Percentiles rank a stretch among this genome's conserved stretches.
phyloP scores from a whole-genome alignment of 2,888 invertebrate genomes.

The Ellobium chinense region DNA sequence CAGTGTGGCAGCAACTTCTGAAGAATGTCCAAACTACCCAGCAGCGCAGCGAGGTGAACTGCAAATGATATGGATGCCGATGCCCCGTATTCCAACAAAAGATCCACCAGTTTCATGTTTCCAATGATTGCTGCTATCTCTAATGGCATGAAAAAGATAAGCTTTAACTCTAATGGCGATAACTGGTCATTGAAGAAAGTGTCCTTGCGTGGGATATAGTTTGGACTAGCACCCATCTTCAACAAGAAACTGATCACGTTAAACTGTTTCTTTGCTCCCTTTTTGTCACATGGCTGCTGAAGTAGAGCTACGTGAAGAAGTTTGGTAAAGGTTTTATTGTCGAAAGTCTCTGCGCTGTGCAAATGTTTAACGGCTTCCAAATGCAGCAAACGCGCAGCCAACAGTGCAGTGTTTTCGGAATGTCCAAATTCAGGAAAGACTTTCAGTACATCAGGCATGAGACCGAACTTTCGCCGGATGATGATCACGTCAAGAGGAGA shows the following conservation, averaged over 20 bases:
- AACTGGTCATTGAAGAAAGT: background rate
- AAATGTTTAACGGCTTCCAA: conserved; percentile 13
- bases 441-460: background rate
- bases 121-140: conserved; percentile 46
- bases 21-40: conserved; percentile 30
- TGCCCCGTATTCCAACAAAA: conserved; percentile 39
- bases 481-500: conserved; percentile 28
- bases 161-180: conserved; percentile 20
- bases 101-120: conserved; percentile 36
- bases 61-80: conserved; percentile 50
- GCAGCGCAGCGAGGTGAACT: conserved; percentile 42
- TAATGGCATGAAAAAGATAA: conserved; percentile 39
- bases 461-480: background rate
- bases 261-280: background rate
- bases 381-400: conserved; percentile 32
- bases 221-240: conserved; percentile 46
- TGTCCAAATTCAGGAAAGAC: conserved; percentile 20
- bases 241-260: conserved; percentile 37
- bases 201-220: conserved; percentile 40
- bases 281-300: conserved; percentile 16
- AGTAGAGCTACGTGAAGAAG: conserved; percentile 38
- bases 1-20: conserved; percentile 33
- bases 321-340: conserved; percentile 25
- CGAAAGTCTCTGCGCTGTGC: background rate
- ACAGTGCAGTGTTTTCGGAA: background rate